Base-by-base conservation (phyloP, 1,140 invertebrate genomes). In the Drosophila melanica region DNA sequence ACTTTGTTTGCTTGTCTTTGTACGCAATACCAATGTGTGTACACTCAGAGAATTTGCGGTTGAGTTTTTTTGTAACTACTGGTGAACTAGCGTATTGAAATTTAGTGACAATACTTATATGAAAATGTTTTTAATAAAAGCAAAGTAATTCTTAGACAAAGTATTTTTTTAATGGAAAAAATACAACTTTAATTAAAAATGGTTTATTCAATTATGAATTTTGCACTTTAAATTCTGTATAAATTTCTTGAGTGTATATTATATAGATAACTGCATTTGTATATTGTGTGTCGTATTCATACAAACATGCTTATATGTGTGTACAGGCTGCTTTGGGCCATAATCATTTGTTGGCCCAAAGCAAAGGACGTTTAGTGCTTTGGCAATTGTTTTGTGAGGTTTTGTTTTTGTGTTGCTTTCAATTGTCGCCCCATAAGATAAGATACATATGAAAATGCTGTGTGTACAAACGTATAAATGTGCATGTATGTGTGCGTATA, bases 361-460 rank as follows among this genome's bases (percentile, higher is more conserved):
- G 66, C 59, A 73, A 73, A 81, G 75, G 63, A 77, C 63, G 37
- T 71, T 45, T 65, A 18, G 63, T 59, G 39, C 55, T 59, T 73
- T 73, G 70, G 35, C 70, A 73, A 73, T 73, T 73, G 64, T 73
- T 53, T 41, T 73, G 70, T 23, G 48, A 60, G 70, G 60, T 68
- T 60, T 67, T 73, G 70, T 66, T 72, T 72, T 72, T 59, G 47
- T 72, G 39, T 72, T 72, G 44, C 12, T 66, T 72, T 72, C 62
- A 72, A 66, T 72, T 72, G 69, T 72, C 44, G 53, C 62, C 62
- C 37, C 62, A 58, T 16, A 50, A 65, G 16, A 71, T 23, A 35
- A 55, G 53, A 20, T 51, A 51, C 48, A 60, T 35, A 53, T 9
- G 20, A 65, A 39, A 42, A 18, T 14, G 12, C 39, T 47, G 27